Evolutionary conservation across 2,113 vertebrate genomes (phyloP).

Genomic region (Archocentrus centrarchus): DNA sequence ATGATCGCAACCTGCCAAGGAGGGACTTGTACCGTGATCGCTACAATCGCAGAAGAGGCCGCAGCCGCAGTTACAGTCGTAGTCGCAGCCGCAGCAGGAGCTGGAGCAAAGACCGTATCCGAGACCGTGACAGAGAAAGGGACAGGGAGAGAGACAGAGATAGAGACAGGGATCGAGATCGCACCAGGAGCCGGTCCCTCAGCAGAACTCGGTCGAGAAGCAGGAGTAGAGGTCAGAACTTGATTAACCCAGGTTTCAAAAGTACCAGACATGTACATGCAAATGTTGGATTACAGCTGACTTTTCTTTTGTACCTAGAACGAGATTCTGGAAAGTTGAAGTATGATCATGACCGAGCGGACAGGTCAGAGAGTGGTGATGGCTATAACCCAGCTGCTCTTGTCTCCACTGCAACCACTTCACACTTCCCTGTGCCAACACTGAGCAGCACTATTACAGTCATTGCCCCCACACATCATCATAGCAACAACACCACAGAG

Average conservation of each 20-base stretch:
- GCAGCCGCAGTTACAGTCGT: conserved; percentile 93
- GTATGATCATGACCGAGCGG: conserved; percentile 89
- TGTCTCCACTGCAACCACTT: conserved; percentile 85
- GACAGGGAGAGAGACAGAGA: conserved; percentile 85
- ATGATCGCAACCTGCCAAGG: conserved; percentile 90
- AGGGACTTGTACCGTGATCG: conserved; percentile 95
- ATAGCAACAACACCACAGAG: conserved; percentile 94
- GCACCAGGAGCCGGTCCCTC: conserved; percentile 74
- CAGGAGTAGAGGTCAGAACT: conserved; percentile 82
- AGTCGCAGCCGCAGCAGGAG: conserved; percentile 94
- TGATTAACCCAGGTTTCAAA: not conserved
- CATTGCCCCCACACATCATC: conserved; percentile 91
- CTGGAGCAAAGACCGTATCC: conserved; percentile 92
- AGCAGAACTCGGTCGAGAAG: conserved; percentile 87
- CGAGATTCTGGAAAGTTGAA: conserved; percentile 92
- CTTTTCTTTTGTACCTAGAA: conserved; percentile 78
- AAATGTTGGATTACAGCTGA: not conserved
- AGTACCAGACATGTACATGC: not conserved
- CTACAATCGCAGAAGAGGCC: conserved; percentile 93
- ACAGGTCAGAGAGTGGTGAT: conserved; percentile 81
- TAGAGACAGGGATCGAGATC: conserved; percentile 80
- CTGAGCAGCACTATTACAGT: conserved; percentile 97
- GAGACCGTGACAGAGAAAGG: conserved; percentile 91
- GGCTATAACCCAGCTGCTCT: conserved; percentile 87
- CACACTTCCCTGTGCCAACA: conserved; percentile 92